Percentiles rank a stretch among this genome's conserved stretches.
phyloP scores from a whole-genome alignment of 2,797 vertebrate species.

The Huso huso region DNA sequence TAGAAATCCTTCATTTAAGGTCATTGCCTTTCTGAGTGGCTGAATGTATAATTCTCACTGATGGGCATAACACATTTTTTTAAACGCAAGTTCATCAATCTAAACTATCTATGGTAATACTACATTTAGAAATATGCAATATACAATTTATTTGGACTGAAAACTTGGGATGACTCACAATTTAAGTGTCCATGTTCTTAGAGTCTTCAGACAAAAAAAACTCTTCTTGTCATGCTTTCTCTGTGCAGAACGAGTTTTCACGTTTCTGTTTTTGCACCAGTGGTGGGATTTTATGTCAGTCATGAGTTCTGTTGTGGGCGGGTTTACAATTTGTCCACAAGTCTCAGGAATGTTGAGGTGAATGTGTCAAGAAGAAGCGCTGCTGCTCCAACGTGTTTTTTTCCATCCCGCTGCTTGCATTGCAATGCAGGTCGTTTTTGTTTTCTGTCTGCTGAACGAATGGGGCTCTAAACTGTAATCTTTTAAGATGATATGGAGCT shows the following conservation, averaged over 20 bases:
- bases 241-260: slow-evolving; percentile 8
- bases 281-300: slow-evolving; percentile 31
- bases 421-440: not conserved
- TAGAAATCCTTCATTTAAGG: too few relatives aligned
- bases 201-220: not conserved
- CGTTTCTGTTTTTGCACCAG: slow-evolving; percentile 12
- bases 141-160: too few relatives aligned
- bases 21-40: too few relatives aligned
- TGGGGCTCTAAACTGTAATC: slow-evolving; percentile 4
- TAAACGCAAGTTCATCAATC: too few relatives aligned
- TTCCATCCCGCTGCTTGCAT: not conserved
- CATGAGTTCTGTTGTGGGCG: slow-evolving; percentile 22
- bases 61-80: too few relatives aligned
- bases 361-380: slow-evolving; percentile 21
- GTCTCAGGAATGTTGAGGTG: slow-evolving; percentile 15
- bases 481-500: slow-evolving; percentile 25
- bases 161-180: not conserved
- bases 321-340: slow-evolving; percentile 15
- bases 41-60: too few relatives aligned
- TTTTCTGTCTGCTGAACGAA: not conserved
- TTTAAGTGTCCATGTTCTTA: not conserved
- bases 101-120: too few relatives aligned
- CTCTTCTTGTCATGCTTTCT: not conserved
- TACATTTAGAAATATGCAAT: too few relatives aligned
- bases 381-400: slow-evolving; percentile 15